These are phyloP conservation scores for Orchestes rusci DNA, from an alignment of 2,888 invertebrate species.

Conservation along the genomic window DNA sequence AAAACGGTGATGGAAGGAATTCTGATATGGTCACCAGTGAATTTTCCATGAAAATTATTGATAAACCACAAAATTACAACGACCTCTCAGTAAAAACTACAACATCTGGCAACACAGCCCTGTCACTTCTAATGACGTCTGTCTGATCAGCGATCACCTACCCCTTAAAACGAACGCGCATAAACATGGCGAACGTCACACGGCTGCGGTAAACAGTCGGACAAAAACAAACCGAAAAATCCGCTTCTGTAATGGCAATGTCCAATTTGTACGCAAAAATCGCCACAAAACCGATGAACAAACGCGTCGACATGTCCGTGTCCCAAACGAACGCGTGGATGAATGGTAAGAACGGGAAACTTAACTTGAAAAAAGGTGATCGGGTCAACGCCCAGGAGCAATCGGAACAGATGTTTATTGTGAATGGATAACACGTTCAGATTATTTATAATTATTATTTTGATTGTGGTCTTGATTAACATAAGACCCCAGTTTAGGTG, in stretches of 20 bases:
- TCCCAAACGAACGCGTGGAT: slow-evolving; percentile 79
- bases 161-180: slow-evolving; percentile 26
- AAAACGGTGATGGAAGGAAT: too few relatives aligned
- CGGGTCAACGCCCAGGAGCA: slow-evolving; percentile 1
- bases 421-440: too few relatives aligned
- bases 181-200: slow-evolving; percentile 19
- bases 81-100: too few relatives aligned
- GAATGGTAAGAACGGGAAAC: slow-evolving; percentile 53
- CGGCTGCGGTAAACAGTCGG: slow-evolving; percentile 8
- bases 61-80: too few relatives aligned
- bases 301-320: slow-evolving; percentile 62
- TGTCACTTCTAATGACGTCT: too few relatives aligned
- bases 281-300: slow-evolving; percentile 65
- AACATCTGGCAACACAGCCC: too few relatives aligned
- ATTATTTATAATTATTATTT: too few relatives aligned
- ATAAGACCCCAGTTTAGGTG: too few relatives aligned
- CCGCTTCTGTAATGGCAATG: slow-evolving; percentile 63
- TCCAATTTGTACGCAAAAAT: slow-evolving; percentile 73
- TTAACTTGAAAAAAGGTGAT: slow-evolving; percentile 4
- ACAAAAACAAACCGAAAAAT: slow-evolving; percentile 4
- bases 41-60: too few relatives aligned
- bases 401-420: neutral
- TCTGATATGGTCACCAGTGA: too few relatives aligned
- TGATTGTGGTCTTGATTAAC: neutral
- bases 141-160: too few relatives aligned